Evolutionary conservation across 1,140 invertebrate species (phyloP).

Genomic region (Drosophila ficusphila): DNA sequence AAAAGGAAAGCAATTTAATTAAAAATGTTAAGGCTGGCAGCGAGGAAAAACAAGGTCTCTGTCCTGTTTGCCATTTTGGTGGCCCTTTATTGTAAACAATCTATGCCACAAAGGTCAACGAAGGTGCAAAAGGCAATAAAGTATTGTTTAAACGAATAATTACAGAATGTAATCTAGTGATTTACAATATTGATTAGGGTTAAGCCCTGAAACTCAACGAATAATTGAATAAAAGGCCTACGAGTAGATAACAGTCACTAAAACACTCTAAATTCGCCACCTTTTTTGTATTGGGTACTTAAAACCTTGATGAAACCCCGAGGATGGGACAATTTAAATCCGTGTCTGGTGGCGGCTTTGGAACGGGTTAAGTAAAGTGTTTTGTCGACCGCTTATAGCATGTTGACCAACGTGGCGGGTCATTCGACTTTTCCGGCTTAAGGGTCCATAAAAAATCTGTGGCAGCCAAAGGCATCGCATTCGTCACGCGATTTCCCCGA

Average conservation of each 20-base stretch:
- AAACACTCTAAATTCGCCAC: slow-evolving; percentile 28
- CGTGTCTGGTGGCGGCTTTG: slow-evolving; percentile 28
- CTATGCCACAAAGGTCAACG: slow-evolving; percentile 7
- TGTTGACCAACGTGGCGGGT: slow-evolving; percentile 47
- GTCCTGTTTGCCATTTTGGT: slow-evolving; percentile 1
- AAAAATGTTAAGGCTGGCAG: slow-evolving; percentile 15
- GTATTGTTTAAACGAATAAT: no score
- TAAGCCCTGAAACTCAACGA: no score
- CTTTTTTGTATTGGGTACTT: slow-evolving; percentile 56
- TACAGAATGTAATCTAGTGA: no score
- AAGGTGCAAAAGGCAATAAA: background rate
- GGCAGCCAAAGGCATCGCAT: background rate
- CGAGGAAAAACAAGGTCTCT: slow-evolving; percentile 12
- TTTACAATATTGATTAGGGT: no score
- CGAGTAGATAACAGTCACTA: background rate
- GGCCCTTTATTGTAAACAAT: slow-evolving; percentile 34
- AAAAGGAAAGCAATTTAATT: slow-evolving; percentile 43
- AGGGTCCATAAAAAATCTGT: slow-evolving; percentile 31
- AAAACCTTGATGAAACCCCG: slow-evolving; percentile 23
- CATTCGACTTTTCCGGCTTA: slow-evolving; percentile 37
- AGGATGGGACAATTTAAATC: slow-evolving; percentile 12
- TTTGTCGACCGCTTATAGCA: slow-evolving; percentile 45
- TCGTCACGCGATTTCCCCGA: slow-evolving; percentile 44
- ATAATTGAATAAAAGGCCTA: slow-evolving; percentile 14
- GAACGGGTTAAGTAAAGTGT: slow-evolving; percentile 48